Base-by-base conservation (phyloP, 2,888 invertebrate genomes). In the Apodemia duryi region DNA sequence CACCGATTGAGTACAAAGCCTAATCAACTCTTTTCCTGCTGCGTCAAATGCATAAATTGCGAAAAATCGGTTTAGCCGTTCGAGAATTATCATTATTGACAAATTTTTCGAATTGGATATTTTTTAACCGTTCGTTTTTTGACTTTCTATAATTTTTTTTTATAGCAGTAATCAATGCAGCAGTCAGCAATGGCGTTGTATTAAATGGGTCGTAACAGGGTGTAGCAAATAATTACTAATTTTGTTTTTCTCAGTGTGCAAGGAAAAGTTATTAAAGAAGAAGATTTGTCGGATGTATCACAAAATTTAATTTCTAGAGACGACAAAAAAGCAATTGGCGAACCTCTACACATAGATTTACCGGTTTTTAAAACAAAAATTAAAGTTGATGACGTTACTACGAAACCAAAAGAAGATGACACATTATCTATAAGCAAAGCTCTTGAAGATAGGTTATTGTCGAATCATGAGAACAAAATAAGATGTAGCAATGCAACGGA, bases 231-330 rank as follows among this genome's bases (percentile, higher is more conserved):
- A 51, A 51, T 7, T 2, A 6, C n/a, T n/a, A 2, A 51, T 46
- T 32, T 63, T 54, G 51, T 21, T 54, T 74, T 80, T 80, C 13
- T n/a, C 74, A 86, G 87, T 68, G 77, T 75, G 49, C 67, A 75
- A 68, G 79, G 77, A 52, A 79, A 78, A 76, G 77, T 85, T 21
- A 70, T 77, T 13, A 67, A 77, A 38, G 68, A 68, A 49, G 72
- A 75, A 51, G 66, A 70, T 49, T n/a, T 66, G 9, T 62, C 43
- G 7, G 63, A 64, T 32, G 29, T 64, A n/a, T 57, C 66, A 13
- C 64, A 54, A 6, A 68, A 68, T 62, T 57, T 65, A 29, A 68
- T 69, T 43, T 9, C 54, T 10, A 60, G 57, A 52, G 63, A 51
- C 28, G 64, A 51, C 13, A 68, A 68, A 51, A 38, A 41, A 10